Conservation (phyloP, 1,140 invertebrate genomes). For the Tetragnatha versicolor region DNA sequence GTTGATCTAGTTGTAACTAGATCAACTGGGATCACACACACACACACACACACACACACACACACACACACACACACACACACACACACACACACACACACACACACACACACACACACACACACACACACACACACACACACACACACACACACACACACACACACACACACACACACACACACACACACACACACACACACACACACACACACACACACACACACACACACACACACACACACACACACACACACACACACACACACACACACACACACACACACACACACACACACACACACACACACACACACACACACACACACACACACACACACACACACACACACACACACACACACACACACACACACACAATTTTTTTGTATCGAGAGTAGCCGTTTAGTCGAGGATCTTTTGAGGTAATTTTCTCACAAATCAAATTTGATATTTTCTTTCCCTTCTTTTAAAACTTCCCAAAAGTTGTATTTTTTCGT, state of each 20-base stretch:
- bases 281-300: background rate
- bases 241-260: background rate
- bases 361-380: background rate
- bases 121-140: background rate
- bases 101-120: background rate
- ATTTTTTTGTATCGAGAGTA: too few species aligned
- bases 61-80: background rate
- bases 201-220: background rate
- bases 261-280: background rate
- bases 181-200: background rate
- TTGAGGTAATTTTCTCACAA: too few species aligned
- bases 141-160: background rate
- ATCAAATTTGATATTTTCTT: too few species aligned
- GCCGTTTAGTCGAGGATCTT: too few species aligned
- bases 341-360: constrained; percentile 1
- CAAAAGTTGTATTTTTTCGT: too few species aligned
- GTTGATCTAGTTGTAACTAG: too few species aligned
- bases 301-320: background rate
- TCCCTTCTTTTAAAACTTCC: too few species aligned
- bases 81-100: background rate
- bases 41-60: background rate
- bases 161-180: background rate
- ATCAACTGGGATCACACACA: too few species aligned
- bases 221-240: background rate
- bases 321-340: background rate